Percentiles rank a stretch among this genome's conserved stretches.
phyloP scores from a whole-genome alignment of 2,797 vertebrate genomes.

The Takifugu ocellatus region DNA sequence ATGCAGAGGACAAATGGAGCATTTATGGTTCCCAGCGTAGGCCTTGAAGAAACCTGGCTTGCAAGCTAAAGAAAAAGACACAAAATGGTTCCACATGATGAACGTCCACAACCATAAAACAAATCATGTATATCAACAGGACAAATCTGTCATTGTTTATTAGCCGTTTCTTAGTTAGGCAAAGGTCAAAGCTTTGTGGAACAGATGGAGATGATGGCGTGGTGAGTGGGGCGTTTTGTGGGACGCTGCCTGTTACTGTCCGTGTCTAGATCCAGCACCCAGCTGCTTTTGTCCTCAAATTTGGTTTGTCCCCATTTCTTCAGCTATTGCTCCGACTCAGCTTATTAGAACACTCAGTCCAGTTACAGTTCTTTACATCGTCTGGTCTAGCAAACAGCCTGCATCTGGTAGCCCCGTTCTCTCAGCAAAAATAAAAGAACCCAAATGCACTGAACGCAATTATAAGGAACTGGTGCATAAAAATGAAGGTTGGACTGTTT shows the following conservation, averaged over 20 bases:
- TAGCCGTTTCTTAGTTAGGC: no score
- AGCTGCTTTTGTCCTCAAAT: slow-evolving; percentile 41
- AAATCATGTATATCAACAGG: no score
- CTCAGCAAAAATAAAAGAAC: not conserved
- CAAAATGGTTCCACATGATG: slow-evolving; percentile 16
- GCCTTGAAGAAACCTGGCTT: slow-evolving; percentile 95
- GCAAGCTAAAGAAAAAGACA: slow-evolving; percentile 79
- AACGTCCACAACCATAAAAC: slow-evolving; percentile 25
- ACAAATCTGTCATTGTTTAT: no score
- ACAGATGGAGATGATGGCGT: no score
- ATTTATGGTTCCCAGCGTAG: slow-evolving; percentile 91
- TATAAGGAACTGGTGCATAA: not conserved
- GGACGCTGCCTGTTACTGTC: not conserved
- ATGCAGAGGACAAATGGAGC: slow-evolving; percentile 93
- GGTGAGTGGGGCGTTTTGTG: no score
- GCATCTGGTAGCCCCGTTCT: slow-evolving; percentile 14
- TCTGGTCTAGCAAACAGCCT: slow-evolving; percentile 17
- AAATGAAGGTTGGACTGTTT: not conserved
- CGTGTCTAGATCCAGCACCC: not conserved
- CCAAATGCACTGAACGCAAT: no score
- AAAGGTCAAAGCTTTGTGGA: no score
- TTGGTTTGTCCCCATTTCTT: slow-evolving; percentile 41
- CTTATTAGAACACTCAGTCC: slow-evolving; percentile 29
- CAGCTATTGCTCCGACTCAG: slow-evolving; percentile 10
- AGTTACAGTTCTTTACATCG: slow-evolving; percentile 11